A percentile compares a stretch with the other conserved stretches of the same genome.
These are phyloP conservation scores for Manis pentadactyla DNA, from an alignment of 2,797 vertebrate genomes.

Conservation along the genomic window DNA sequence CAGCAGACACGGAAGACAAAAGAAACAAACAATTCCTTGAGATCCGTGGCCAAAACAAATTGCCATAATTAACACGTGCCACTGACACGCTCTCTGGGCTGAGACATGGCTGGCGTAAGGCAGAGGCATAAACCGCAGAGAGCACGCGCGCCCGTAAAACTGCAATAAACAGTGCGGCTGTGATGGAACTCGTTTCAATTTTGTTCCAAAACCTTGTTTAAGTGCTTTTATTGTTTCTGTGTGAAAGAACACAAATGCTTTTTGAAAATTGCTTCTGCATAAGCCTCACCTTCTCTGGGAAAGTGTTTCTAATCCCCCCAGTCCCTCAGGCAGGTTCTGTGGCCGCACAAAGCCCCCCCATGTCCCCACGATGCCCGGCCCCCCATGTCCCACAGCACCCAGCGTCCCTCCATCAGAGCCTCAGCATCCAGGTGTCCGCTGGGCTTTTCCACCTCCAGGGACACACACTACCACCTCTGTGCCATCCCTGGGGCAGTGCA, in stretches of 20 bases:
- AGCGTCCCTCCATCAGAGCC: not conserved
- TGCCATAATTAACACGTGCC: not conserved
- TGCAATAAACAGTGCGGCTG: not conserved
- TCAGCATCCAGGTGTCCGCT: not conserved
- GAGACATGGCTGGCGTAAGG: not conserved
- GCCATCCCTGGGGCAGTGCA: fast-evolving
- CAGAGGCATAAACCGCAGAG: not conserved
- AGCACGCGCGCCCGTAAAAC: not conserved
- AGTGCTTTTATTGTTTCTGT: conserved; percentile 68
- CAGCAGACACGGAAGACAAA: conserved; percentile 16
- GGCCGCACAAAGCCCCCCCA: not conserved
- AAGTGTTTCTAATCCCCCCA: not conserved
- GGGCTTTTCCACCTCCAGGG: not conserved
- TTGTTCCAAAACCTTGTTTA: conserved; percentile 70
- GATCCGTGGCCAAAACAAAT: conserved; percentile 28
- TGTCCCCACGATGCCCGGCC: not conserved
- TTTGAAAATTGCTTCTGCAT: not conserved
- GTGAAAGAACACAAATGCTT: conserved; percentile 52
- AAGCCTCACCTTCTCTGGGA: not conserved
- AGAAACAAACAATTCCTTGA: not conserved
- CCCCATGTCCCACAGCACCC: not conserved
- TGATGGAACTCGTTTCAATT: not conserved
- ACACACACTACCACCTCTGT: fast-evolving
- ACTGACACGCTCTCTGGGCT: not conserved
- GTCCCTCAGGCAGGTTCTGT: not conserved